Base-by-base conservation (phyloP, 2,113 vertebrate genomes). In the Cephalopholis sonnerati region DNA sequence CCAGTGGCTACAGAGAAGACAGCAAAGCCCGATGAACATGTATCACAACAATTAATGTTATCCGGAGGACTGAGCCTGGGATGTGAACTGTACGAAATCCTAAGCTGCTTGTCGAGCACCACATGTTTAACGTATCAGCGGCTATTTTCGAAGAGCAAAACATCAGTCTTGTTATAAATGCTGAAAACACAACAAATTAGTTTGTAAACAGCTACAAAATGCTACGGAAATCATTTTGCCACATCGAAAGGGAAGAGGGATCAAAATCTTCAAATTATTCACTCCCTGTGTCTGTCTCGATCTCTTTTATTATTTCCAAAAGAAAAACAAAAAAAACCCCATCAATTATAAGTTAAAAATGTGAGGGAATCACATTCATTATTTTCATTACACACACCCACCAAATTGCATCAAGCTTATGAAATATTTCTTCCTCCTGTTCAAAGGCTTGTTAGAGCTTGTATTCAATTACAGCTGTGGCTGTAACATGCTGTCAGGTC, bases 371-470 rank as follows among this genome's bases (percentile, higher is more conserved):
- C 91, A 90, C 90, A 90, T 91, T 94, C 91, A 93, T 94, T 95
- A 94, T 88, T 94, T 93, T 95, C 87, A 94, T 92, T 93, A 92
- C 90, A 84, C 55, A 84, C 87, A 84, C 74, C 72, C 87, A 94
- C 93, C 95, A 96, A 96, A 96, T 96, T 96, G 95, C 95, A 96
- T 96, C 95, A 95, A 89, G 95, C 95, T 96, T 96, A 94, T 97
- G 95, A 96, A 97, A 96, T 96, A 95, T 95, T 95, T 94, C 93
- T 95, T 93, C 93, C 91, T 94, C 94, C 91, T 92, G 94, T 95
- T 97, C 95, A 96, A 96, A 96, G 96, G 96, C 96, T 95, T 94
- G 95, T 96, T 96, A 96, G 94, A 92, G 94, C 93, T 95, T 94
- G 94, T 94, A 96, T 96, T 96, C 96, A 96, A 96, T 96, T 97